Evolutionary conservation across 2,797 vertebrate species (phyloP), one percentile per base, ranked within the genome.

Genomic region (Anisognathus igniventris): DNA sequence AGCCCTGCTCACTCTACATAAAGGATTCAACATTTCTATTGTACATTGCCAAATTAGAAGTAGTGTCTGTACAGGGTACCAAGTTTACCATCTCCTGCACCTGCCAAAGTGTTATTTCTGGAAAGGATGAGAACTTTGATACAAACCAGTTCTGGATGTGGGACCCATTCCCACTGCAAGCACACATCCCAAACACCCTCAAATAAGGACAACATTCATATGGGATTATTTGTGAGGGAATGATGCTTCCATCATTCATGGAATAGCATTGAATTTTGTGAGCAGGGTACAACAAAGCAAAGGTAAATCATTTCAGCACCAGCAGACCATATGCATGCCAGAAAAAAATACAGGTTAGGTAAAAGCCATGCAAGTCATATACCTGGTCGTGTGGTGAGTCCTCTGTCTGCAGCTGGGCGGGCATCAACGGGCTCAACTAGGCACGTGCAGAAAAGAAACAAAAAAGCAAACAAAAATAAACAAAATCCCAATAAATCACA

Each of bases 371-470:
- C 91, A 81, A 93, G 67, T 94, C 82, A 64, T 95, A 57, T 97
- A 99, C 99, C 99, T 98, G 99, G 98, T 95, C 98, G 98, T 93
- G 99, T 99, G 90, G 99, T 99, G 93, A 99, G 97, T 97, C 98
- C 99, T 98, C 99, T 98, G 97, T 99, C 99, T 25, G 98, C 98
- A 90, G 97, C 98, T 31, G 99, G 99, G 83, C 99, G 99, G 91
- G 98, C 99, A 88, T 99, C 99, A 40, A 99, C 98, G 9, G 98
- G 99, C 91, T 99, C 99, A 60, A 99, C 99, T 99, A 96, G 86
- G 96, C 66, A 89, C 65, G 74, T 96, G 94, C 97, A 97, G 96
- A 96, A 96, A 97, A 97, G 97, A 74, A 93, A 96, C 86, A 91
- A 88, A 86, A 92, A 87, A 94, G 97, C 95, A 96, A 97, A 96